Conservation (phyloP, 2,888 invertebrate species). For the Leptopilina syphax region DNA sequence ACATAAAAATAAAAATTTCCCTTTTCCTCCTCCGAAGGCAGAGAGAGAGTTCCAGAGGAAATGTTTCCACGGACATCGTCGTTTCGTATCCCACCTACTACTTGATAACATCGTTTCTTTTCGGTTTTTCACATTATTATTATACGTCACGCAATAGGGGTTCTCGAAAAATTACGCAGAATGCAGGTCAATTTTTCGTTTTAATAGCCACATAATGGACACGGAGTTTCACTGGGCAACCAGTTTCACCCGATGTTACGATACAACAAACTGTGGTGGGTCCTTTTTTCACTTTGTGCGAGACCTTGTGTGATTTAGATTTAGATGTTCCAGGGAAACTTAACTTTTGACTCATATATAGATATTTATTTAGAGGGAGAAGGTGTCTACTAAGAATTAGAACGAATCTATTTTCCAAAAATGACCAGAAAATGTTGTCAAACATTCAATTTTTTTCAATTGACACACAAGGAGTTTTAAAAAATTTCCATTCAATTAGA, state of each 20-base stretch:
- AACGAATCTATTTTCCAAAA: background rate
- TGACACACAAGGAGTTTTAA: background rate
- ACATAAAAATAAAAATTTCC: background rate
- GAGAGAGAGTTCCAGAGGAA: background rate
- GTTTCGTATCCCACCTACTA: conserved; percentile 45
- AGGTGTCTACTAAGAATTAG: conserved; percentile 17
- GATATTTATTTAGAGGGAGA: background rate
- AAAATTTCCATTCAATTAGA: background rate
- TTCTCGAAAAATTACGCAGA: conserved; percentile 61
- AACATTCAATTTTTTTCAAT: conserved; percentile 14
- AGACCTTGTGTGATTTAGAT: conserved; percentile 56
- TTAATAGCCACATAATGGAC: conserved; percentile 69
- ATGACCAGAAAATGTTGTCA: conserved; percentile 31
- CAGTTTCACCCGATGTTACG: conserved; percentile 22
- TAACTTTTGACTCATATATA: conserved; percentile 17
- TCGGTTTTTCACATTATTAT: conserved; percentile 34
- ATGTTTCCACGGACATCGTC: background rate
- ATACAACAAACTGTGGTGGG: conserved; percentile 46
- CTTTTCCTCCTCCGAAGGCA: background rate
- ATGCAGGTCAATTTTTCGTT: conserved; percentile 65
- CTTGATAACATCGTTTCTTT: conserved; percentile 45
- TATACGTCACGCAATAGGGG: conserved; percentile 57
- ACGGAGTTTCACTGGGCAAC: conserved; percentile 12
- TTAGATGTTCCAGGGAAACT: conserved; percentile 52
- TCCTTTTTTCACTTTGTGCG: conserved; percentile 25